Base-by-base conservation (phyloP, 2,797 vertebrate species). In the Centroberyx gerrardi region DNA sequence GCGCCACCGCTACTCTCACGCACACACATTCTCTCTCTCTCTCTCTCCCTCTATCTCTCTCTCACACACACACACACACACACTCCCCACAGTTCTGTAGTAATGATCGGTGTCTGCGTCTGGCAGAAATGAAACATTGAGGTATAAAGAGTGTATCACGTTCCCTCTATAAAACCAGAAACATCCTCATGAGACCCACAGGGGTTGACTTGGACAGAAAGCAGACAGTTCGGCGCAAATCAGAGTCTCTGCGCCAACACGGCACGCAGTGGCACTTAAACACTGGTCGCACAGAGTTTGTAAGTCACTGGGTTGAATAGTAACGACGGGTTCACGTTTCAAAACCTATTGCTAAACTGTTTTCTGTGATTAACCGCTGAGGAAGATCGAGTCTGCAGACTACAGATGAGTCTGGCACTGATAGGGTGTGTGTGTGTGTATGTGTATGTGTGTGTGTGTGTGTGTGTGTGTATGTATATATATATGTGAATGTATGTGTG, bases 71-170 rank as follows among this genome's bases (percentile, higher is more conserved):
- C n/a, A 51, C 46, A 38, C 56, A 51, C 68, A 18, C 69, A 73
- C 72, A 84, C 84, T 92, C 89, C 88, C 92, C 93, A 92, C 85
- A 93, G 88, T 67, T 92, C 91, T 89, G 88, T 90, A 84, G 93
- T 93, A 94, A 94, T 95, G 93, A 95, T 94, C 88, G 93, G 93
- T 90, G 92, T 92, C 91, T 92, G 90, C 74, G 80, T 91, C 89
- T 93, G 90, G 90, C 88, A 93, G 87, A 92, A 94, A 93, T 93
- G 91, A 94, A 93, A 93, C 84, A 86, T 87, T 82, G 86, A 92
- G 90, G 87, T 88, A 93, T 67, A 88, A 83, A 82, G 88, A 85
- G 83, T 86, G 82, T 81, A 87, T 63, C 88, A 80, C 75, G 74
- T 85, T 92, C 90, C 92, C 90, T 92, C 89, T 92, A 68, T 85